These are phyloP conservation scores for Drosophila eohydei DNA, from an alignment of 2,888 invertebrate species.

Conservation along the genomic window DNA sequence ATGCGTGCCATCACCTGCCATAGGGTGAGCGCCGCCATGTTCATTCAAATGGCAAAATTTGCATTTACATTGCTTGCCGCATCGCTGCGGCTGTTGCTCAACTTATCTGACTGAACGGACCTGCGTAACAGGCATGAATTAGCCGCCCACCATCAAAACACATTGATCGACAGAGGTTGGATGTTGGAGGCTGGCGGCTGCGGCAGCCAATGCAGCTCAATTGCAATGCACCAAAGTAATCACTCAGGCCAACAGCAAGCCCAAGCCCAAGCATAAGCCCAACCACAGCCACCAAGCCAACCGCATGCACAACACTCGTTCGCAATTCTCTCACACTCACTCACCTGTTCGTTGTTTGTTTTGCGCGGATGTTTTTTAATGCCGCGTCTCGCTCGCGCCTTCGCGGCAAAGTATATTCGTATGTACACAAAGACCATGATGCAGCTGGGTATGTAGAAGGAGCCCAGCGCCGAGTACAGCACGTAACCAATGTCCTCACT, in stretches of 20 bases:
- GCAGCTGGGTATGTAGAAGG: slow-evolving; percentile 99
- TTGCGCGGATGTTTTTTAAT: slow-evolving; percentile 92
- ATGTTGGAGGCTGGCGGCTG: neutral
- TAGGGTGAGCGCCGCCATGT: slow-evolving; percentile 26
- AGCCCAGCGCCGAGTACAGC: slow-evolving; percentile 98
- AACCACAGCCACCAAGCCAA: neutral
- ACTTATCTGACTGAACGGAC: slow-evolving; percentile 16
- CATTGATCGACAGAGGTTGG: slow-evolving; percentile 1
- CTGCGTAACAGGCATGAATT: slow-evolving; percentile 30
- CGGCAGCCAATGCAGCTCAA: neutral
- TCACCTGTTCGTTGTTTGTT: slow-evolving; percentile 85
- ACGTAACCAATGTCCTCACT: slow-evolving; percentile 99
- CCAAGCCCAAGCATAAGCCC: neutral
- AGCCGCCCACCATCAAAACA: slow-evolving; percentile 32
- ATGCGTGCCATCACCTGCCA: slow-evolving; percentile 9
- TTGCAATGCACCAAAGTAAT: slow-evolving; percentile 7
- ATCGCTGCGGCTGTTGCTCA: slow-evolving; percentile 16
- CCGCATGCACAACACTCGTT: neutral
- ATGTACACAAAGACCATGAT: slow-evolving; percentile 99
- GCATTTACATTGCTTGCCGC: slow-evolving; percentile 40
- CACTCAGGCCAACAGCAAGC: neutral
- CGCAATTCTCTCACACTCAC: slow-evolving; percentile 22
- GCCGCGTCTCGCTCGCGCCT: slow-evolving; percentile 94
- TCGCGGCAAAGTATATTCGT: slow-evolving; percentile 98
- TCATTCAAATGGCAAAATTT: slow-evolving; percentile 61